These are phyloP conservation scores for Ophioninae sp. DNA, from an alignment of 2,888 invertebrate species.

Conservation along the genomic window DNA sequence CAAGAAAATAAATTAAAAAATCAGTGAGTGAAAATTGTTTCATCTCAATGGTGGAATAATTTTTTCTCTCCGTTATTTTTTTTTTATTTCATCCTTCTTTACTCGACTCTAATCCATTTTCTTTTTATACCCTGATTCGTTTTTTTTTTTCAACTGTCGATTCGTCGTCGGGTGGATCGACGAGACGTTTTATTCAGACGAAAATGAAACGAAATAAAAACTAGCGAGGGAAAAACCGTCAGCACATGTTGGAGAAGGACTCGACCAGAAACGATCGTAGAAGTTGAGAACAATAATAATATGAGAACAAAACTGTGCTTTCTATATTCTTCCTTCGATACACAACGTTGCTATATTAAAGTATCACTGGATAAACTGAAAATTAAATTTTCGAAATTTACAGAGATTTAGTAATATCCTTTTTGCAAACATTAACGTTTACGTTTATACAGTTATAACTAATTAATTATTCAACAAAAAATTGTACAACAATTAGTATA, in stretches of 20 bases:
- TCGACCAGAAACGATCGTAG: constrained; percentile 24
- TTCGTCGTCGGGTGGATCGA: constrained; percentile 18
- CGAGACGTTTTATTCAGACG: constrained; percentile 34
- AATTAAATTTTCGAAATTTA: too few relatives aligned
- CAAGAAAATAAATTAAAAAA: not conserved
- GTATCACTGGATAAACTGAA: too few relatives aligned
- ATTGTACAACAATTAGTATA: too few relatives aligned
- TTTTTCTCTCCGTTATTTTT: not conserved
- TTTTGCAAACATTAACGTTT: too few relatives aligned
- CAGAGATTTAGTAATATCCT: too few relatives aligned
- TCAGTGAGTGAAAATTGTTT: too few relatives aligned
- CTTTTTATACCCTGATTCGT: not conserved
- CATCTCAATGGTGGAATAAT: not conserved
- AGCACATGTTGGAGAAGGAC: not conserved
- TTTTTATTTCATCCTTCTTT: not conserved
- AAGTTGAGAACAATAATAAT: constrained; percentile 9
- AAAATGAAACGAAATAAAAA: constrained; percentile 22
- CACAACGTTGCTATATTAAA: too few relatives aligned
- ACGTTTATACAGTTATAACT: too few relatives aligned
- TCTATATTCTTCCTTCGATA: constrained; percentile 30
- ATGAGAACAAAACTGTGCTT: constrained; percentile 12
- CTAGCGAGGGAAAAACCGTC: constrained; percentile 1
- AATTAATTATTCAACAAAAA: too few relatives aligned
- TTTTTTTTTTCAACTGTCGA: constrained; percentile 8
- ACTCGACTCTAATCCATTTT: too few relatives aligned